phyloP scores from a whole-genome alignment of 2,888 invertebrate genomes.

The Eumacrocentrus americanus region DNA sequence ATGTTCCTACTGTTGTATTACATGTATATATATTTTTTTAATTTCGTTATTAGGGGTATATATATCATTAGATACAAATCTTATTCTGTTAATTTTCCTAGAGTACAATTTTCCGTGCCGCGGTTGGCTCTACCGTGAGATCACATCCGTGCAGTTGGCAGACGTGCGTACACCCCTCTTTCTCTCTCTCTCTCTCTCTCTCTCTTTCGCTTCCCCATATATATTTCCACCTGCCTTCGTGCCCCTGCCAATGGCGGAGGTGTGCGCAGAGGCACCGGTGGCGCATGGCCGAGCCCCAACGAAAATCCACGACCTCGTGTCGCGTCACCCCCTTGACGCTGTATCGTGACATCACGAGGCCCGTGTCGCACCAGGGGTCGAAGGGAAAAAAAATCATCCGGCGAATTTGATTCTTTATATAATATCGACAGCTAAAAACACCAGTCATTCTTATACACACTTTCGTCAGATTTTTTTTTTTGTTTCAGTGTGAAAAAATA shows the following conservation, averaged over 20 bases:
- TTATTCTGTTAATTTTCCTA: not conserved
- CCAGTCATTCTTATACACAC: no score
- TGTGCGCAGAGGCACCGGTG: slow-evolving; percentile 30
- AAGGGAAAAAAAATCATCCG: slow-evolving; percentile 8
- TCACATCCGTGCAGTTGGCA: not conserved
- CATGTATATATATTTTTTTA: not conserved
- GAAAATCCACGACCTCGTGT: slow-evolving; percentile 36
- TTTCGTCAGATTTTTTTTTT: not conserved
- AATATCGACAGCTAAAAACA: no score
- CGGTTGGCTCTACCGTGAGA: slow-evolving; percentile 1
- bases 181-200: no score
- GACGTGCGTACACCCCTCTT: slow-evolving; percentile 1
- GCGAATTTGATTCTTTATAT: no score
- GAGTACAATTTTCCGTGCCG: not conserved
- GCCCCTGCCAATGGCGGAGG: slow-evolving; percentile 19
- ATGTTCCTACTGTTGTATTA: not conserved
- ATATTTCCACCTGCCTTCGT: slow-evolving; percentile 13
- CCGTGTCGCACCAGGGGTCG: slow-evolving; percentile 25
- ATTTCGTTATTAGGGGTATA: slow-evolving; percentile 12
- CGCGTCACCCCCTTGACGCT: slow-evolving; percentile 31
- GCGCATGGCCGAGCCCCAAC: slow-evolving; percentile 38
- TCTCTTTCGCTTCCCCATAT: not conserved
- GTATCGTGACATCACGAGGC: slow-evolving; percentile 31
- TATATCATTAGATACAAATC: not conserved
- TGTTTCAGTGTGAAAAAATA: not conserved